Conservation (phyloP, 2,797 vertebrate genomes). For the Macroramphosus scolopax region DNA sequence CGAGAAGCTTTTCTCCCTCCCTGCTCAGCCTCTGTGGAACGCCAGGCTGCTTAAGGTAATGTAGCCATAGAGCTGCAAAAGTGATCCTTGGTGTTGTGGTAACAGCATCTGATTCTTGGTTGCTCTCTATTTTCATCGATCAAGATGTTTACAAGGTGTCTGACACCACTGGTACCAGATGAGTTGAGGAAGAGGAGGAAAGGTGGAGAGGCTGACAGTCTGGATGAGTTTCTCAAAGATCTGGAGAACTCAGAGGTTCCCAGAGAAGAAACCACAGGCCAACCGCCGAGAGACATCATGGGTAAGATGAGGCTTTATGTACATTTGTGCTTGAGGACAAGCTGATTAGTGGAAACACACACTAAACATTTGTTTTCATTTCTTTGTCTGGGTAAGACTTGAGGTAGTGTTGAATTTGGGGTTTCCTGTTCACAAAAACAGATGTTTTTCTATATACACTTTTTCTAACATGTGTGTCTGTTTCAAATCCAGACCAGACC, state of each 20-base stretch:
- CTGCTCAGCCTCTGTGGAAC: constrained; percentile 97
- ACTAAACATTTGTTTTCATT: no score
- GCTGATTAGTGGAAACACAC: no score
- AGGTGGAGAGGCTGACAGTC: constrained; percentile 95
- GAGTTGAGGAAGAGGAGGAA: constrained; percentile 95
- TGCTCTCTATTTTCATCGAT: constrained; percentile 1
- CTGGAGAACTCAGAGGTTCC: constrained; percentile 98
- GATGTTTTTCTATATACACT: no score
- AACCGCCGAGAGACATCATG: constrained; percentile 89
- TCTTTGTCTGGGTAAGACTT: no score
- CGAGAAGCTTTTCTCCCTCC: constrained; percentile 97
- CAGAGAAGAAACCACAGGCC: constrained; percentile 80
- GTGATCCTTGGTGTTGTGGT: not conserved
- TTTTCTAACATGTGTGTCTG: no score
- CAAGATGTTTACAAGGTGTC: constrained; percentile 99
- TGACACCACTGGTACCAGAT: constrained; percentile 96
- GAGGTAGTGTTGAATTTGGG: no score
- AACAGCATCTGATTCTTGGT: not conserved
- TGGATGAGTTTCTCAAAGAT: constrained; percentile 98
- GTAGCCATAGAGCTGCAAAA: no score
- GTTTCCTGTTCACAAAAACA: no score
- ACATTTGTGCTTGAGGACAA: no score
- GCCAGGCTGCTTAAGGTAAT: constrained; percentile 93
- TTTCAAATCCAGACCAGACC: constrained; percentile 84
- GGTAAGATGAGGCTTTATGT: constrained; percentile 69